Evolutionary conservation across 2,113 vertebrate genomes (phyloP).

Genomic region (Camelus bactrianus): DNA sequence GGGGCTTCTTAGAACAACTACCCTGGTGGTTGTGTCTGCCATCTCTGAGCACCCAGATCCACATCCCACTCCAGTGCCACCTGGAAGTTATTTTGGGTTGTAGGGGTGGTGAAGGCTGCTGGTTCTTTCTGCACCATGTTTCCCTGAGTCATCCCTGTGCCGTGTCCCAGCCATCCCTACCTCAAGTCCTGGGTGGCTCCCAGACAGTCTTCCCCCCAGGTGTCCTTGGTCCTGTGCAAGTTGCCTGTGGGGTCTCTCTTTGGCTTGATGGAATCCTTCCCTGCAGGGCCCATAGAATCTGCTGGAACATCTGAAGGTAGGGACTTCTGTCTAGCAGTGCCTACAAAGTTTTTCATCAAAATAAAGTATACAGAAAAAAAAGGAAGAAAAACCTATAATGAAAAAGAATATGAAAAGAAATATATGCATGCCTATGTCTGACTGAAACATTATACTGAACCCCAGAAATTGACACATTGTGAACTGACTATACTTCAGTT

Average conservation of each 20-base stretch:
- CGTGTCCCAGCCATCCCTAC: not conserved
- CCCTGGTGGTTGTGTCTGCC: not conserved
- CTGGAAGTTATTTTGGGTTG: constrained; percentile 23
- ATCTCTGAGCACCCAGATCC: not conserved
- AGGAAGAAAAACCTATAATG: not conserved
- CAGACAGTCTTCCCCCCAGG: not conserved
- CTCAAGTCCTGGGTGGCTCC: not conserved
- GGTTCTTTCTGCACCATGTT: not conserved
- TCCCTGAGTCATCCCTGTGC: not conserved
- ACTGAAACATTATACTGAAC: no score
- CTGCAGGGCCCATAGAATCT: not conserved
- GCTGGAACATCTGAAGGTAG: not conserved
- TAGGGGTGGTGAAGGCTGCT: not conserved
- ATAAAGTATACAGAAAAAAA: not conserved
- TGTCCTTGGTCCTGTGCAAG: not conserved
- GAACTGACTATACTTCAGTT: no score
- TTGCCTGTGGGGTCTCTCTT: not conserved
- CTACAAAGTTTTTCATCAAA: not conserved
- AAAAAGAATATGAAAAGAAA: not conserved
- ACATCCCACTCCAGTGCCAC: not conserved
- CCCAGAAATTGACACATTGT: no score
- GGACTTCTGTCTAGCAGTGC: not conserved
- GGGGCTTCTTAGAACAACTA: not conserved
- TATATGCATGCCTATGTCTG: no score
- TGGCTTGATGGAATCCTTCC: not conserved